These are phyloP conservation scores for Aphelenchoides bicaudatus DNA, from an alignment of 2,888 invertebrate genomes.

Conservation along the genomic window DNA sequence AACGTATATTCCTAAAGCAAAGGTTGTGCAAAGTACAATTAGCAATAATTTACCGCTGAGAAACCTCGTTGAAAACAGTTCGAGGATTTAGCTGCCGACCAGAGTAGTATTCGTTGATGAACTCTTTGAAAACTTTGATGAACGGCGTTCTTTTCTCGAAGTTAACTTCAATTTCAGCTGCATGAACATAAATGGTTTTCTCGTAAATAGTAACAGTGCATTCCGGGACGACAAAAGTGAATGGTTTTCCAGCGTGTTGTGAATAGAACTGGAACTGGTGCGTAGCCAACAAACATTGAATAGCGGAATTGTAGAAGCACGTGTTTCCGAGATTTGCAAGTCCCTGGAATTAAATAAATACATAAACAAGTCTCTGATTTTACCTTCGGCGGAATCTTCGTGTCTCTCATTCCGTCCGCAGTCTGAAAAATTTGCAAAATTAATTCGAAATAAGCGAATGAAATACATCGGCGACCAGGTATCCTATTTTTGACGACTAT, in stretches of 20 bases:
- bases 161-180: slow-evolving; percentile 26
- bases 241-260: slow-evolving; percentile 17
- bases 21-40: slow-evolving; percentile 10
- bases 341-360: slow-evolving; percentile 26
- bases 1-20: slow-evolving; percentile 70
- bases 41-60: background rate
- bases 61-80: slow-evolving; percentile 37
- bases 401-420: too few species aligned
- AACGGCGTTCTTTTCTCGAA: slow-evolving; percentile 29
- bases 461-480: too few species aligned
- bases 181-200: slow-evolving; percentile 26
- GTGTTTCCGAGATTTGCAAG: too few species aligned
- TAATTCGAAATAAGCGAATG: too few species aligned
- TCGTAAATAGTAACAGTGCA: slow-evolving; percentile 24
- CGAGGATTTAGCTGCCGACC: slow-evolving; percentile 32
- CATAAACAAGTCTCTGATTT: too few species aligned
- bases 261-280: slow-evolving; percentile 37
- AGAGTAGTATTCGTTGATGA: slow-evolving; percentile 35
- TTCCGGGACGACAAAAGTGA: slow-evolving; percentile 14
- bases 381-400: too few species aligned
- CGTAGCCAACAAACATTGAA: slow-evolving; percentile 49
- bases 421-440: too few species aligned
- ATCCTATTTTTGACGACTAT: too few species aligned
- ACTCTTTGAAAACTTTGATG: slow-evolving; percentile 31
- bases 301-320: slow-evolving; percentile 54